Conservation (phyloP, 2,888 invertebrate species). For the Brenthis hecate region DNA sequence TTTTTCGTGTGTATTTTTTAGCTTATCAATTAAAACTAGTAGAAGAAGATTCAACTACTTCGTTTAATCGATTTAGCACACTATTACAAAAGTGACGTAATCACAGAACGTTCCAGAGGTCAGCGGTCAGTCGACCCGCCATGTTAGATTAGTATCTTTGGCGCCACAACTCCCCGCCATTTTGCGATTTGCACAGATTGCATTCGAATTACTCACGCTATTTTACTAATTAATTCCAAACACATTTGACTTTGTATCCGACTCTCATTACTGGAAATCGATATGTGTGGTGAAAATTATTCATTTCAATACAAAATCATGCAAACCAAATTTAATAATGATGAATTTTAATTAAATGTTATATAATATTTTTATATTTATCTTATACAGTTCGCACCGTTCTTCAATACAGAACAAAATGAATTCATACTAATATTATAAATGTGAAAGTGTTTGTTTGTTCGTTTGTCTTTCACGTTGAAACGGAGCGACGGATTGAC, state of each 20-base stretch:
- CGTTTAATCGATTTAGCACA: constrained; percentile 18
- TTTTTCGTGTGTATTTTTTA: not conserved
- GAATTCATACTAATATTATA: no score
- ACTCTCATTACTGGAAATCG: constrained; percentile 18
- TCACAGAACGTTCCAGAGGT: constrained; percentile 56
- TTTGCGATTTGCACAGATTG: constrained; percentile 63
- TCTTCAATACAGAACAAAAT: no score
- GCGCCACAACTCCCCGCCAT: constrained; percentile 67
- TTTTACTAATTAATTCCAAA: constrained; percentile 60
- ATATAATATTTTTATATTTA: no score
- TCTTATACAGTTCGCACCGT: no score
- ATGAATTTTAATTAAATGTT: no score
- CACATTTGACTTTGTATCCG: constrained; percentile 28
- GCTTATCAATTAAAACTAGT: not conserved
- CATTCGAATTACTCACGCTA: constrained; percentile 60
- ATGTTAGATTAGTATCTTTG: constrained; percentile 71
- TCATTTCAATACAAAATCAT: constrained; percentile 9
- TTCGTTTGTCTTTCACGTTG: no score
- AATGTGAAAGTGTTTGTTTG: no score
- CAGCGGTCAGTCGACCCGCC: constrained; percentile 66
- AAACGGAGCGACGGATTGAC: no score
- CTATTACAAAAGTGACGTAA: constrained; percentile 49
- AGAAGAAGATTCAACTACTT: constrained; percentile 1
- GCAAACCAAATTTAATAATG: constrained; percentile 5
- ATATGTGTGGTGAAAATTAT: constrained; percentile 24